Percentiles rank a stretch among this genome's conserved stretches.
Conservation (phyloP, 2,797 vertebrate genomes). For the Paedocypris micromegethes region DNA sequence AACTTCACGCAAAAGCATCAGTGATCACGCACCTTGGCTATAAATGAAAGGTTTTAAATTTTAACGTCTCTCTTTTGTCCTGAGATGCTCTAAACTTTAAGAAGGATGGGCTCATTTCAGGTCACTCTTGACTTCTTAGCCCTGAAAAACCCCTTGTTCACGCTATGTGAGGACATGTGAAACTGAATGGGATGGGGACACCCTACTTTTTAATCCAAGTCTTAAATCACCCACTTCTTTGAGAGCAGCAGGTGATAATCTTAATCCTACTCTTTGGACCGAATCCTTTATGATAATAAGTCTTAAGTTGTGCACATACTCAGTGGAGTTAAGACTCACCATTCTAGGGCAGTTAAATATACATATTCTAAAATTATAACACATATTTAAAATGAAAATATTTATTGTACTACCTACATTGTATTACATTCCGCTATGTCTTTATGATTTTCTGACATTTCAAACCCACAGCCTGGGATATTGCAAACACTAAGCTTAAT, state of each 20-base stretch:
- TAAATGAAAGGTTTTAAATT: conserved; percentile 2
- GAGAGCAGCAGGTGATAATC: conserved; percentile 54
- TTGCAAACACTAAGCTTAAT: too few relatives aligned
- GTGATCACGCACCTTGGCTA: background rate
- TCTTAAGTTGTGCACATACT: background rate
- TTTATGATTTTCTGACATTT: too few relatives aligned
- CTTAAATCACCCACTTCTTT: conserved; percentile 36
- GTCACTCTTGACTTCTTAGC: conserved; percentile 15
- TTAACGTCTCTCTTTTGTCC: conserved; percentile 5
- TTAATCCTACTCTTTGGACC: conserved; percentile 49
- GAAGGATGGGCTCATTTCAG: conserved; percentile 18
- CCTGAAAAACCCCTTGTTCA: conserved; percentile 20
- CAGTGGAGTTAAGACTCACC: background rate
- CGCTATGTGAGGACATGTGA: conserved; percentile 2
- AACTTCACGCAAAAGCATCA: conserved; percentile 3
- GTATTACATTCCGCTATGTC: too few relatives aligned
- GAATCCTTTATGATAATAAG: conserved; percentile 52
- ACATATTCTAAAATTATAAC: too few relatives aligned
- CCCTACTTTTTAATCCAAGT: conserved; percentile 39
- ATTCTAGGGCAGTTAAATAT: too few relatives aligned
- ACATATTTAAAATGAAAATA: too few relatives aligned
- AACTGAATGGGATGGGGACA: conserved; percentile 6
- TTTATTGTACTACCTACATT: too few relatives aligned
- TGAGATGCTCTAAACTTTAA: conserved; percentile 17
- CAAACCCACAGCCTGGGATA: too few relatives aligned